Percentiles rank a stretch among this genome's conserved stretches.
Conservation (phyloP, 2,113 vertebrate species). For the Pimephales promelas region DNA sequence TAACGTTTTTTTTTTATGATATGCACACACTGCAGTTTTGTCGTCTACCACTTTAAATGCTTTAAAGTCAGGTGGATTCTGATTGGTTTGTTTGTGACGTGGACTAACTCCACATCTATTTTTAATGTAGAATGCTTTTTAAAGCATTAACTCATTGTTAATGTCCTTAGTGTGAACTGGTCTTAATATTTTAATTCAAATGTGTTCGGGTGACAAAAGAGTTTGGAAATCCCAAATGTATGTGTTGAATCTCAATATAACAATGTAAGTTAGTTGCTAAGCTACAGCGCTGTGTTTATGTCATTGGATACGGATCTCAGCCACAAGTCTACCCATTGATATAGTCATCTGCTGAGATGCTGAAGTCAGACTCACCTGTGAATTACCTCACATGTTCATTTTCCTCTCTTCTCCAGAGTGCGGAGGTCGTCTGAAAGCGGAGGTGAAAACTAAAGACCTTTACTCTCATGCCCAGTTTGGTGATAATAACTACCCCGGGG, state of each 20-base stretch:
- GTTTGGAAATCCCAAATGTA: neutral
- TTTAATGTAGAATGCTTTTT: no score
- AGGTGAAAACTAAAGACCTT: constrained; percentile 93
- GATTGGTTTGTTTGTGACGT: no score
- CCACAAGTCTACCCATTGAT: neutral
- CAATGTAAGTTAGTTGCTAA: neutral
- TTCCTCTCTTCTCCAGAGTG: constrained; percentile 80
- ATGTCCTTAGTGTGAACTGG: no score
- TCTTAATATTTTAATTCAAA: neutral
- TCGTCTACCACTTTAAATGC: no score
- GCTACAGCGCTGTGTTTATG: neutral
- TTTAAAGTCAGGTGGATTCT: no score
- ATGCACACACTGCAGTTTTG: no score
- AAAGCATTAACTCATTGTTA: no score
- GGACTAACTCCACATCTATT: no score
- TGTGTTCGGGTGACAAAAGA: neutral
- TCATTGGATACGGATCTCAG: neutral
- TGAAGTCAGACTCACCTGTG: neutral
- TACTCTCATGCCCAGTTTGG: constrained; percentile 97
- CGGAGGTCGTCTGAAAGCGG: constrained; percentile 87
- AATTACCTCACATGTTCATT: neutral
- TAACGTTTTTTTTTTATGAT: no score
- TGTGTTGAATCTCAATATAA: neutral
- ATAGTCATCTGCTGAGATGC: neutral
- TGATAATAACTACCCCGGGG: constrained; percentile 92